These are phyloP conservation scores for Bradypus variegatus DNA, from an alignment of 2,797 vertebrate species.

Conservation along the genomic window DNA sequence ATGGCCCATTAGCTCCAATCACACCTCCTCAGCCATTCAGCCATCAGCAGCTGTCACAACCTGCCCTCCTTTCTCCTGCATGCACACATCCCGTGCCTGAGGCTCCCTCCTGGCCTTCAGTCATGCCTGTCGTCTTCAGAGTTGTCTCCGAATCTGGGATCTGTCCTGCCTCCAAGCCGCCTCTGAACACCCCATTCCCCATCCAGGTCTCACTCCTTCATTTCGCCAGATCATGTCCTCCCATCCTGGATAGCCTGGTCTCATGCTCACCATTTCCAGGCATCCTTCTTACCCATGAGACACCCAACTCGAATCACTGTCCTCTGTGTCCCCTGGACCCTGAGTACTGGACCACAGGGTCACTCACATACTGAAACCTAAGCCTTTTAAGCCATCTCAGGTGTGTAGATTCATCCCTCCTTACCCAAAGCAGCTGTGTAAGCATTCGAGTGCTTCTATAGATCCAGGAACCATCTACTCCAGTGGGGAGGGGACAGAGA, in stretches of 20 bases:
- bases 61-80: not conserved
- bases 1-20: not conserved
- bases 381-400: not conserved
- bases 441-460: not conserved
- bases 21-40: constrained; percentile 39
- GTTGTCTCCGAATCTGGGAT: not conserved
- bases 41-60: not conserved
- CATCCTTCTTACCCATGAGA: not conserved
- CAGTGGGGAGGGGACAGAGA: not conserved
- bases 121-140: not conserved
- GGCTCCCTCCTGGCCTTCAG: not conserved
- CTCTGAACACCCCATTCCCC: not conserved
- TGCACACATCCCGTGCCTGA: not conserved
- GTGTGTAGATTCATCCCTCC: not conserved
- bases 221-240: not conserved
- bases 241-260: not conserved
- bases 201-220: not conserved
- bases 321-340: not conserved
- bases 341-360: not conserved
- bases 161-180: not conserved
- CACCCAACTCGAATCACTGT: not conserved
- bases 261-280: not conserved
- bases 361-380: not conserved
- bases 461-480: not conserved
- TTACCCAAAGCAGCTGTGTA: not conserved